Percentiles rank a stretch among this genome's conserved stretches.
phyloP scores from a whole-genome alignment of 2,113 vertebrate species.

The Scopus umbretta region DNA sequence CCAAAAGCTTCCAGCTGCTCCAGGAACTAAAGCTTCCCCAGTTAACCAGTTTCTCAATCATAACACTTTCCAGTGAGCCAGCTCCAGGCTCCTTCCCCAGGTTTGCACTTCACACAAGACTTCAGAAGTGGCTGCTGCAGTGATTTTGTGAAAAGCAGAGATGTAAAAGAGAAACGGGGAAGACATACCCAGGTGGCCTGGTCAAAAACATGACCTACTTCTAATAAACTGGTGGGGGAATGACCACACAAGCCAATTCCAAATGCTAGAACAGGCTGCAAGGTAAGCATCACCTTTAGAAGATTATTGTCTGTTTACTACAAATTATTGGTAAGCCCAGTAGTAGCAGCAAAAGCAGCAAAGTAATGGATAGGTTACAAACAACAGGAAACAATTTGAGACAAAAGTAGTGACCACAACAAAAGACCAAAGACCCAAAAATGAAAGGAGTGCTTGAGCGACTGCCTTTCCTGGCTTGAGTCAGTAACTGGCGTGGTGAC shows the following conservation, averaged over 20 bases:
- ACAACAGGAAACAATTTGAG: neutral
- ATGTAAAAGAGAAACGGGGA: neutral
- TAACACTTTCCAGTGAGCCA: neutral
- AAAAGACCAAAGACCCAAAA: neutral
- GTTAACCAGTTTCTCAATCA: rapidly evolving
- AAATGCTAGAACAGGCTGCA: neutral
- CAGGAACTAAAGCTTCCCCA: neutral
- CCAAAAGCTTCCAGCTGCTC: neutral
- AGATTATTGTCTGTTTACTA: too few species aligned
- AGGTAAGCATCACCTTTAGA: neutral
- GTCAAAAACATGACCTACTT: neutral
- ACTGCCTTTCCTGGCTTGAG: neutral
- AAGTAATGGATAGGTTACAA: neutral
- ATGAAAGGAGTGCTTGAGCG: rapidly evolving
- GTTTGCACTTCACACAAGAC: neutral
- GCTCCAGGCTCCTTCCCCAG: neutral
- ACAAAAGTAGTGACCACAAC: neutral
- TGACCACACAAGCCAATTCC: neutral
- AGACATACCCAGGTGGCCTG: neutral
- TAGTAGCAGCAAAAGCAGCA: neutral
- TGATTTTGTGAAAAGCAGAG: neutral
- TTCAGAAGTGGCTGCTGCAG: neutral
- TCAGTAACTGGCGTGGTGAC: neutral
- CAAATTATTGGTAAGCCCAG: neutral
- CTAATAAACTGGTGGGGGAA: neutral